These are phyloP conservation scores for Oreortyx pictus DNA, from an alignment of 2,797 vertebrate species.

Conservation along the genomic window DNA sequence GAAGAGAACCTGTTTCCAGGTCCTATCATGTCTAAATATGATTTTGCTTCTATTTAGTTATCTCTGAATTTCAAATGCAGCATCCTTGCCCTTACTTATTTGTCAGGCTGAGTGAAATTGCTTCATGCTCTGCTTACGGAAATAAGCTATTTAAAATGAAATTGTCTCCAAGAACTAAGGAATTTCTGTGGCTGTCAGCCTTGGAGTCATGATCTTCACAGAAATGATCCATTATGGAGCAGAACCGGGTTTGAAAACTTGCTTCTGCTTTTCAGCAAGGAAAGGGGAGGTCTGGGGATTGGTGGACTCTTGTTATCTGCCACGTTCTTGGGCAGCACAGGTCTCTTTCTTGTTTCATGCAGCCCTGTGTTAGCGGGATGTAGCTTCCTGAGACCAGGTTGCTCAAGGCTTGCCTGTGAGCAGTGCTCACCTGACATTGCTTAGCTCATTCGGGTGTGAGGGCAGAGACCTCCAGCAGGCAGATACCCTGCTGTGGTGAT, in stretches of 20 bases:
- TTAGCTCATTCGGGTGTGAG: not conserved
- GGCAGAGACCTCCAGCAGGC: constrained; percentile 19
- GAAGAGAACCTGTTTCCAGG: constrained; percentile 40
- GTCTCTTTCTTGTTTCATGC: not conserved
- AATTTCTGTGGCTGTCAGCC: constrained; percentile 46
- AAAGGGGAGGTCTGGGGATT: not conserved
- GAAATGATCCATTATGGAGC: not conserved
- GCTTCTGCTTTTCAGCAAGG: not conserved
- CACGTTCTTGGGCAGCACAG: not conserved
- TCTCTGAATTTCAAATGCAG: constrained; percentile 65
- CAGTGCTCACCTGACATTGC: not conserved
- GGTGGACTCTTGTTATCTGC: not conserved
- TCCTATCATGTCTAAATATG: constrained; percentile 41
- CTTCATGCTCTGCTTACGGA: constrained; percentile 63
- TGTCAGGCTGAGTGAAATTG: constrained; percentile 68
- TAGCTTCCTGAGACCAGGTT: not conserved
- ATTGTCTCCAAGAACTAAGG: constrained; percentile 31
- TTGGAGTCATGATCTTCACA: constrained; percentile 27
- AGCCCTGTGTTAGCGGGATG: constrained; percentile 16
- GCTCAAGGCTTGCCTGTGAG: not conserved
- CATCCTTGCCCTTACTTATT: constrained; percentile 64
- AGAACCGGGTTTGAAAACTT: constrained; percentile 27
- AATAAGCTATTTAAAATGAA: constrained; percentile 66
- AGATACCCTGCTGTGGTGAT: constrained; percentile 6
- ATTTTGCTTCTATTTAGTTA: constrained; percentile 55